These are phyloP conservation scores for Capromys pilorides DNA, from an alignment of 2,797 vertebrate species.

Conservation along the genomic window DNA sequence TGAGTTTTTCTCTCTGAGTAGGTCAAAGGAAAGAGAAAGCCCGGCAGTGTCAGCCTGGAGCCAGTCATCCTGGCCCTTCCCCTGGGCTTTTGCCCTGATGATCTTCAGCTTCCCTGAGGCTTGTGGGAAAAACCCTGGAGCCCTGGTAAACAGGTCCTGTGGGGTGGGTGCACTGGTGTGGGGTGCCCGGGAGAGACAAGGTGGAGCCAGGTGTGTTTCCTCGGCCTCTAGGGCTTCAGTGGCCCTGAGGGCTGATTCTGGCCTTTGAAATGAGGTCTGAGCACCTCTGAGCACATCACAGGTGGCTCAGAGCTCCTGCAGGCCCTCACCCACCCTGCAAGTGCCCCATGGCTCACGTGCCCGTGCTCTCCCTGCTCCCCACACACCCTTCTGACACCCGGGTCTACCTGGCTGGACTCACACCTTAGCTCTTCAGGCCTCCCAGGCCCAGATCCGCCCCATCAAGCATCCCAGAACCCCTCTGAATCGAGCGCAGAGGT, in stretches of 20 bases:
- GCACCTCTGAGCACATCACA: background rate
- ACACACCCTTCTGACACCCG: background rate
- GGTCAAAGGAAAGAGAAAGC: background rate
- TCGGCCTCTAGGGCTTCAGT: background rate
- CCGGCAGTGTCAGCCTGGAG: rapidly evolving
- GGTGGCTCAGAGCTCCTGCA: background rate
- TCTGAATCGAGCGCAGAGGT: background rate
- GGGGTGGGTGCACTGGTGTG: background rate
- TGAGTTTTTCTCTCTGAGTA: background rate
- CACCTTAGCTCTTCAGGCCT: rapidly evolving
- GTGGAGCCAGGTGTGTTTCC: background rate
- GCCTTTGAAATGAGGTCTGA: background rate
- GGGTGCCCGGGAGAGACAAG: rapidly evolving
- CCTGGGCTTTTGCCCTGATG: background rate
- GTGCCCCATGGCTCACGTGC: background rate
- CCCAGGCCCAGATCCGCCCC: rapidly evolving
- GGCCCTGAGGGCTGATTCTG: background rate
- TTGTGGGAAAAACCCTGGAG: background rate
- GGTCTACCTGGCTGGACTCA: background rate
- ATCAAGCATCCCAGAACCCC: rapidly evolving
- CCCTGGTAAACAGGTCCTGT: background rate
- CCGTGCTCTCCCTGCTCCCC: background rate
- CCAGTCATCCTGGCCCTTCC: rapidly evolving
- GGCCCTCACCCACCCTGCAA: background rate
- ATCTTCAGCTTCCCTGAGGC: background rate